Conservation (phyloP, 2,888 invertebrate species). For the Polymixis lichenea region DNA sequence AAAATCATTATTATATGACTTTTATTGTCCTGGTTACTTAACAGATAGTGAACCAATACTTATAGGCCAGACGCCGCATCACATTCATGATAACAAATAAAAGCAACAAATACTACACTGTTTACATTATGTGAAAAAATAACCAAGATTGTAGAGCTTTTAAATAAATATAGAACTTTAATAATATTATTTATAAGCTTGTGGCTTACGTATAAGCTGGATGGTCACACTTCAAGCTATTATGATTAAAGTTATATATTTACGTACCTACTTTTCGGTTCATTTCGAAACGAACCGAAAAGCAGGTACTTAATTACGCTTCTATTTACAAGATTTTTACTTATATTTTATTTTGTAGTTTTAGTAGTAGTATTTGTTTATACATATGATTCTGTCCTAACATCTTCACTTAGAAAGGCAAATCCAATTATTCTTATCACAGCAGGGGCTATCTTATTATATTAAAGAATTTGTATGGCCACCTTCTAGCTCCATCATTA, state of each 20-base stretch:
- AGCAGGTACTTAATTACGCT: no score
- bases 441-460: no score
- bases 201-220: not conserved
- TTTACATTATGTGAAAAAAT: not conserved
- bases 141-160: not conserved
- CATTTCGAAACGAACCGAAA: no score
- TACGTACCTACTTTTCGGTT: not conserved
- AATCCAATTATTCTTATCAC: not conserved
- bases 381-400: not conserved
- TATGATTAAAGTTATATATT: not conserved
- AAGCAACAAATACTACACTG: not conserved
- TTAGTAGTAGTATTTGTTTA: not conserved
- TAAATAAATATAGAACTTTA: not conserved
- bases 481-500: not conserved
- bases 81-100: not conserved
- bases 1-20: constrained; percentile 1
- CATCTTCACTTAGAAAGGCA: not conserved
- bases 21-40: not conserved
- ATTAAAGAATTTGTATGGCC: not conserved
- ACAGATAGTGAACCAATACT: not conserved
- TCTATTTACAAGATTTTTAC: not conserved
- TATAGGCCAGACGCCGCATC: not conserved
- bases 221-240: not conserved
- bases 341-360: not conserved
- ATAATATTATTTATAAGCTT: not conserved